These are phyloP conservation scores for Oryzias curvinotus DNA, from an alignment of 2,113 vertebrate genomes.

Conservation along the genomic window DNA sequence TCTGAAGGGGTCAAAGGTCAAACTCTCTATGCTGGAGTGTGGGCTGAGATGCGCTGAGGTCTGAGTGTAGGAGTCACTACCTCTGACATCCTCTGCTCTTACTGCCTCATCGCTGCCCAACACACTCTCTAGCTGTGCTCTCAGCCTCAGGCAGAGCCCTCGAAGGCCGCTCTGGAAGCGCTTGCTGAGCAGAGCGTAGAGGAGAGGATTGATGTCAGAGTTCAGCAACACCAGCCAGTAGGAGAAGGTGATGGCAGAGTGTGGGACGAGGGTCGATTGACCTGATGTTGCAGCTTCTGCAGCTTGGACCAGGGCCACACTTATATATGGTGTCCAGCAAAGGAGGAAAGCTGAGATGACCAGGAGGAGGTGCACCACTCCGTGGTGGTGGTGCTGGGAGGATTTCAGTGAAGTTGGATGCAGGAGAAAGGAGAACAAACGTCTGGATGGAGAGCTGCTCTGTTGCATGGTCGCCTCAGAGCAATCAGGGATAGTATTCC, in stretches of 20 bases:
- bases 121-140: conserved; percentile 44
- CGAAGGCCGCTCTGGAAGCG: conserved; percentile 78
- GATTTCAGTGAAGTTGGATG: conserved; percentile 47
- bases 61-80: conserved; percentile 40
- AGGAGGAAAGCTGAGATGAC: conserved; percentile 79
- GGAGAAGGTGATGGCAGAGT: conserved; percentile 73
- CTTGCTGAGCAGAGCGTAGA: conserved; percentile 82
- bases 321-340: conserved; percentile 81
- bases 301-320: conserved; percentile 76
- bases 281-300: conserved; percentile 69
- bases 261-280: conserved; percentile 64
- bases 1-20: conserved; percentile 18
- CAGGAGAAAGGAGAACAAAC: conserved; percentile 54
- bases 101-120: conserved; percentile 25
- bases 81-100: conserved; percentile 31
- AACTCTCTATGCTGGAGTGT: conserved; percentile 22
- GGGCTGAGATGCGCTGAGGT: conserved; percentile 13
- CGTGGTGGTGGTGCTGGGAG: conserved; percentile 67
- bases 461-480: conserved; percentile 20
- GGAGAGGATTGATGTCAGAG: conserved; percentile 81
- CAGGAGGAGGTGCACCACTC: conserved; percentile 76
- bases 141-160: conserved; percentile 67
- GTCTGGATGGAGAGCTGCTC: conserved; percentile 22
- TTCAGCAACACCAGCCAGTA: conserved; percentile 81
- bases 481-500: neutral